Conservation (phyloP, 2,797 vertebrate genomes). For the Varecia variegata region DNA sequence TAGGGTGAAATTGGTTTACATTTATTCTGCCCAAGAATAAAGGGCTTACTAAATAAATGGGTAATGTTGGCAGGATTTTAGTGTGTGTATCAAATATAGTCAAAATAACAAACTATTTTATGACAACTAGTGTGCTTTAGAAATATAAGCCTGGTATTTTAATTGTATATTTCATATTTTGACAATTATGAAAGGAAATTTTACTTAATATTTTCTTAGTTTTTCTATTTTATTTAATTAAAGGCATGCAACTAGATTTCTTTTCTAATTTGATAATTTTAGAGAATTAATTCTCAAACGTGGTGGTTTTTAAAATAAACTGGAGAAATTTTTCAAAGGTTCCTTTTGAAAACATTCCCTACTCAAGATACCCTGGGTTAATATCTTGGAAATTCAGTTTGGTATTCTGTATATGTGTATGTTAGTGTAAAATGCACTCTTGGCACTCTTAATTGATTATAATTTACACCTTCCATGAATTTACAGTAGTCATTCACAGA, state of each 20-base stretch:
- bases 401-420: not conserved
- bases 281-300: not conserved
- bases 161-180: not conserved
- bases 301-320: not conserved
- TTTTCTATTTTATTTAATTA: not conserved
- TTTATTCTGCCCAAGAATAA: not conserved
- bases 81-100: not conserved
- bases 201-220: not conserved
- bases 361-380: not conserved
- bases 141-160: slow-evolving; percentile 14
- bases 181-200: not conserved
- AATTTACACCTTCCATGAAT: not conserved
- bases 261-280: not conserved
- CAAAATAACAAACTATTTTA: not conserved
- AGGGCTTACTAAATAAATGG: not conserved
- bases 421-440: not conserved
- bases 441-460: not conserved
- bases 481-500: not conserved
- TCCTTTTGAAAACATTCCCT: not conserved
- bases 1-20: not conserved
- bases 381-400: not conserved
- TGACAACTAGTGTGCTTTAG: not conserved
- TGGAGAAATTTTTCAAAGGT: not conserved
- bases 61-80: not conserved
- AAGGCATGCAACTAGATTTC: not conserved